Evolutionary conservation across 2,888 invertebrate species (phyloP).

Genomic region (Caenorhabditis plicata): DNA sequence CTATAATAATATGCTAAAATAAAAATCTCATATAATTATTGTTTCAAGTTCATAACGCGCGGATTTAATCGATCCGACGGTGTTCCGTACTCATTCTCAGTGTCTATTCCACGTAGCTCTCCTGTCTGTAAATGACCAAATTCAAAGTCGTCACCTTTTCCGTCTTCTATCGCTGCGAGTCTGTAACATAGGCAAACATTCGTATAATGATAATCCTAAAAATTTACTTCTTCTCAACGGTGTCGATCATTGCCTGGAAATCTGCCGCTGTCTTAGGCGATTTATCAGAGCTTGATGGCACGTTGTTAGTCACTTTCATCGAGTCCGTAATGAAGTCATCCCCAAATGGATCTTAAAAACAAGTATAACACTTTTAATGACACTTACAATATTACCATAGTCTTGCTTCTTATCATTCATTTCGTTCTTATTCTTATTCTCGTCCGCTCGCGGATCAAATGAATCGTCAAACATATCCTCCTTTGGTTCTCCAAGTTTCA

Average conservation of each 20-base stretch:
- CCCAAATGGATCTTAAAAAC: conserved; percentile 38
- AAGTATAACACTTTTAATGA: background rate
- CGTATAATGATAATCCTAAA: background rate
- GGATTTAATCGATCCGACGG: conserved; percentile 39
- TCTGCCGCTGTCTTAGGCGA: conserved; percentile 41
- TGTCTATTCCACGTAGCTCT: conserved; percentile 34
- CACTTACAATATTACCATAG: background rate
- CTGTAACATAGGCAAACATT: background rate
- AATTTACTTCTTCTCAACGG: conserved; percentile 40
- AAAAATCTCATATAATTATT: conserved; percentile 12
- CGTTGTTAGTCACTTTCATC: background rate
- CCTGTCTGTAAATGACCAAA: conserved; percentile 33
- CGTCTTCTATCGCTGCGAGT: background rate
- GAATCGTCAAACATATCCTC: conserved; percentile 67
- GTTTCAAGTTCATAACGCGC: conserved; percentile 30
- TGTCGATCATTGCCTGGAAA: conserved; percentile 48
- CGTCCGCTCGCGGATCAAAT: conserved; percentile 85
- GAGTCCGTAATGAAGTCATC: conserved; percentile 34
- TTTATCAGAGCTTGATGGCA: background rate
- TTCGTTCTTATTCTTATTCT: conserved; percentile 67
- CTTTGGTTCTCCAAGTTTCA: conserved; percentile 13
- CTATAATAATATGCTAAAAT: too few species aligned
- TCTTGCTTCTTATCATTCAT: background rate
- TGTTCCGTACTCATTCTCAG: conserved; percentile 38
- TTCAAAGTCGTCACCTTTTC: conserved; percentile 16